Evolutionary conservation across 2,797 vertebrate genomes (phyloP).

Genomic region (Fistularia commersonii): DNA sequence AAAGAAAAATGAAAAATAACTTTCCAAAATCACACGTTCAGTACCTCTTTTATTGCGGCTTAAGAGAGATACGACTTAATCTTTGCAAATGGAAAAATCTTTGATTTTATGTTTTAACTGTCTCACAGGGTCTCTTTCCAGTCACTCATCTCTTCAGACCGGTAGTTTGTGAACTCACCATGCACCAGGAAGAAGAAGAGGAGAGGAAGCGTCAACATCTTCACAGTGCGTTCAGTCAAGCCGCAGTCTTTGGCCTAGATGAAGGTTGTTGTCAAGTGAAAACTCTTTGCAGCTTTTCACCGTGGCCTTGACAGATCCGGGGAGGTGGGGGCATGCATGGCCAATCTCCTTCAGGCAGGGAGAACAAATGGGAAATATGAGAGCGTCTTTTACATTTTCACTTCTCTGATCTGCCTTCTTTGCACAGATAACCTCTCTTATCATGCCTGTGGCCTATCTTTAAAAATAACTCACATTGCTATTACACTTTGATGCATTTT

Average conservation of each 20-base stretch:
- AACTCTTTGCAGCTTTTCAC: constrained; percentile 30
- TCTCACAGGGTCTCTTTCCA: too few species aligned
- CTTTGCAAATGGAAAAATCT: too few species aligned
- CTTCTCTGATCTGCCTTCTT: constrained; percentile 1
- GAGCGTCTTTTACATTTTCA: not conserved
- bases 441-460: not conserved
- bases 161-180: too few species aligned
- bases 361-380: constrained; percentile 10
- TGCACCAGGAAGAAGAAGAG: constrained; percentile 54
- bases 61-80: too few species aligned
- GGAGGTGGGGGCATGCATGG: too few species aligned
- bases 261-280: constrained; percentile 14
- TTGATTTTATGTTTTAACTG: too few species aligned
- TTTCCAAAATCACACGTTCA: too few species aligned
- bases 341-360: not conserved
- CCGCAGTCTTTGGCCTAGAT: constrained; percentile 9
- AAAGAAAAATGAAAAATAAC: too few species aligned
- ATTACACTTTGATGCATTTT: too few species aligned
- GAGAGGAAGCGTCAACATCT: constrained; percentile 42
- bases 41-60: too few species aligned
- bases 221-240: constrained; percentile 12
- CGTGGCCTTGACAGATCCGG: constrained; percentile 17
- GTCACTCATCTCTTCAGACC: too few species aligned
- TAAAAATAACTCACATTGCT: not conserved
- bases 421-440: not conserved